Percentiles rank a stretch among this genome's conserved stretches.
These are phyloP conservation scores for Plagodis dolabraria DNA, from an alignment of 2,888 invertebrate species.

Conservation along the genomic window DNA sequence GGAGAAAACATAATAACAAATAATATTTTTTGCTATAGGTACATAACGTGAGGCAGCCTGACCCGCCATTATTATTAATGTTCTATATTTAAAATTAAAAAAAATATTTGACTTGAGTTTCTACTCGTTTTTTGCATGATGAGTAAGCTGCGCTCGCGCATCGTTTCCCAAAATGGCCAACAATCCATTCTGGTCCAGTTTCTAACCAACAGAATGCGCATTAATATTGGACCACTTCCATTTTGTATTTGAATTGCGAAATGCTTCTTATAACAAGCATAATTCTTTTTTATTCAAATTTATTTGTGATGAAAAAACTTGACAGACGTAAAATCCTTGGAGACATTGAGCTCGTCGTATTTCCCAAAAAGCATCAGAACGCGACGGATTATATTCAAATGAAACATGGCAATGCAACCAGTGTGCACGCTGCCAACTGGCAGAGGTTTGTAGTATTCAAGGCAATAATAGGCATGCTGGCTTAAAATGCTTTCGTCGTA, in stretches of 20 bases:
- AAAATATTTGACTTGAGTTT: not conserved
- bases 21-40: not conserved
- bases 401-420: too few species aligned
- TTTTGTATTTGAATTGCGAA: slow-evolving; percentile 20
- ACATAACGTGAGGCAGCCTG: not conserved
- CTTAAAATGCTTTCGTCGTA: too few species aligned
- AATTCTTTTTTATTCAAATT: not conserved
- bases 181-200: slow-evolving; percentile 65
- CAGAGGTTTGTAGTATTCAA: too few species aligned
- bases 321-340: not conserved
- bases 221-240: slow-evolving; percentile 38
- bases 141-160: slow-evolving; percentile 26
- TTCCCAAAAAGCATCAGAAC: too few species aligned
- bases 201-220: slow-evolving; percentile 56
- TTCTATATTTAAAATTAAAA: too few species aligned
- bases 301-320: not conserved
- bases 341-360: too few species aligned
- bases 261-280: slow-evolving; percentile 12
- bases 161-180: slow-evolving; percentile 62
- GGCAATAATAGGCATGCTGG: too few species aligned
- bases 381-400: too few species aligned
- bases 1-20: too few species aligned
- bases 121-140: slow-evolving; percentile 8
- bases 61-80: too few species aligned
- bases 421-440: too few species aligned